A percentile compares a stretch with the other conserved stretches of the same genome.
Evolutionary conservation across 2,888 invertebrate species (phyloP).

Genomic region (Calameuta idolon): DNA sequence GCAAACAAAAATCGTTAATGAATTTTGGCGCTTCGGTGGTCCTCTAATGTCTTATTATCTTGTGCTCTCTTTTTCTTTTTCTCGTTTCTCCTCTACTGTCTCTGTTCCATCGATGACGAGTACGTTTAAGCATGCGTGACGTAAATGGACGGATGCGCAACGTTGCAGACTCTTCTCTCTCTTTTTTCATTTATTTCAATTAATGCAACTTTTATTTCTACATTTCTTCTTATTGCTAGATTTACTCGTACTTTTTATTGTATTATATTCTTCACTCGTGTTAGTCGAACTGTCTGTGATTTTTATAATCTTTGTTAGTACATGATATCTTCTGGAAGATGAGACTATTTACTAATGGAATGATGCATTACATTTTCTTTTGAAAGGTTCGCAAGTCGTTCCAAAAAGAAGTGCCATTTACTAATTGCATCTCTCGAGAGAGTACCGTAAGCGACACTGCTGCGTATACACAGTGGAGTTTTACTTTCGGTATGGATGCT

Average conservation of each 20-base stretch:
- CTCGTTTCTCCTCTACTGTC: not conserved
- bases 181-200: not conserved
- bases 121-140: not conserved
- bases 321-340: not conserved
- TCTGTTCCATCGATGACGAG: not conserved
- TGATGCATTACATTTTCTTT: not conserved
- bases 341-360: not conserved
- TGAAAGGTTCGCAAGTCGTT: not conserved
- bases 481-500: not conserved
- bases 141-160: not conserved
- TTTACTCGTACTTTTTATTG: not conserved
- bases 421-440: not conserved
- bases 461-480: not conserved
- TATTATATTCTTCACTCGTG: no score
- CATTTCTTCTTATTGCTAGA: not conserved
- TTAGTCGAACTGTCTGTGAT: not conserved
- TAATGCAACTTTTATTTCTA: no score
- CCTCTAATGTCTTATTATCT: not conserved
- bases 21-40: not conserved
- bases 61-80: not conserved
- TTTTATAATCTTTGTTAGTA: not conserved
- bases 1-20: not conserved
- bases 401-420: not conserved
- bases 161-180: not conserved
- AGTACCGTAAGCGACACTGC: not conserved